Base-by-base conservation (phyloP, 2,888 invertebrate genomes). In the Rosalia funebris region DNA sequence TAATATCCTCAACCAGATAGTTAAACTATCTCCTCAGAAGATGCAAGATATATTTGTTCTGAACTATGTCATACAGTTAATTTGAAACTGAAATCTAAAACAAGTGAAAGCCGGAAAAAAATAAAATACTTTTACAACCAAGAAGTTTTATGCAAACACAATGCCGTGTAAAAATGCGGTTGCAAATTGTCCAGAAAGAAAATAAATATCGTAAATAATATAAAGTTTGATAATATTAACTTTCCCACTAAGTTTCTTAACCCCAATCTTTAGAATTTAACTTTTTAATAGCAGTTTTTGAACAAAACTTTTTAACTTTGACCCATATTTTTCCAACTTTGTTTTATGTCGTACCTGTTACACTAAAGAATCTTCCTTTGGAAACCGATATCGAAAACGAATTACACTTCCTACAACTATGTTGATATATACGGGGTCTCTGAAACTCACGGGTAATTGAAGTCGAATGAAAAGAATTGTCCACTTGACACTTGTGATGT, bases 251-350 rank as follows among this genome's bases (percentile, higher is more conserved):
- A 73, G 70, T 73, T 74, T 67, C 69, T 69, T 70, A 70, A 74
- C 72, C 72, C 63, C 70, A 69, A 70, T 70, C 70, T 71, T 65
- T 65, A 62, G 66, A 74, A 72, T 72, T 70, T 73, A 73, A 74
- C 74, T 74, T 74, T 73, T 74, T 74, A 72, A 73, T 73, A 73
- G 73, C 71, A 73, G 71, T 74, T 74, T 74, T 73, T 73, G 70
- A 72, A 74, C 73, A 71, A 72, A 74, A 74, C 70, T 72, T 72
- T 63, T 64, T 64, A 72, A 73, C 73, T 74, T 74, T 73, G 74
- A 74, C 74, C 74, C 64, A 73, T 59, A 71, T 74, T 69, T 66
- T 64, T 63, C 56, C 61, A 65, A 74, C 66, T 71, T 69, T 65
- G 70, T 70, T 72, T 69, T 69, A 72, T 66, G 62, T 65, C 65